Conservation (phyloP, 2,888 invertebrate genomes). For the Diarsia mendica region DNA sequence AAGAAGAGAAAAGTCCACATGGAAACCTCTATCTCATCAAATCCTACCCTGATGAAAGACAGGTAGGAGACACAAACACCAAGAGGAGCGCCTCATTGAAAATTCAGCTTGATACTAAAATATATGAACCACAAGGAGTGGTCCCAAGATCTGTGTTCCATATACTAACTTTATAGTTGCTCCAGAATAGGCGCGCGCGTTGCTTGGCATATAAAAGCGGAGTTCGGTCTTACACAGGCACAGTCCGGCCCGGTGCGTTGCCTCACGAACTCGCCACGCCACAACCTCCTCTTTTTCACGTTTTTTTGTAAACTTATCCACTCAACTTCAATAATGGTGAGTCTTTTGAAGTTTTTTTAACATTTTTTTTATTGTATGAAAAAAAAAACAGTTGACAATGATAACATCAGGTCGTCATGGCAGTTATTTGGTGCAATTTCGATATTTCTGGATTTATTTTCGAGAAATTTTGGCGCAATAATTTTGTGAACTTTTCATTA, state of each 20-base stretch:
- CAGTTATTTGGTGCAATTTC: background rate
- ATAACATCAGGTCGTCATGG: background rate
- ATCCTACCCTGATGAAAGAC: background rate
- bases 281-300: conserved; percentile 51
- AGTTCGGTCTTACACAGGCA: conserved; percentile 61
- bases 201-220: conserved; percentile 72
- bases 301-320: conserved; percentile 43
- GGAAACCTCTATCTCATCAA: background rate
- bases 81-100: conserved; percentile 1
- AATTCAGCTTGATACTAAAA: conserved; percentile 17
- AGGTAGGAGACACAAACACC: background rate
- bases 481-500: background rate
- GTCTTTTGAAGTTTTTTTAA: conserved; percentile 20
- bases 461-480: background rate
- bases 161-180: conserved; percentile 48
- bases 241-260: conserved; percentile 88
- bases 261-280: conserved; percentile 85
- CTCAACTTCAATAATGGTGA: conserved; percentile 60
- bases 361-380: background rate
- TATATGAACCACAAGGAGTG: conserved; percentile 39
- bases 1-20: background rate
- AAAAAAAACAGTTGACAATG: background rate
- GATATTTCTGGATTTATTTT: background rate
- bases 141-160: conserved; percentile 42
- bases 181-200: conserved; percentile 76